Conservation (phyloP, 2,797 vertebrate genomes). For the Harpagifer antarcticus region DNA sequence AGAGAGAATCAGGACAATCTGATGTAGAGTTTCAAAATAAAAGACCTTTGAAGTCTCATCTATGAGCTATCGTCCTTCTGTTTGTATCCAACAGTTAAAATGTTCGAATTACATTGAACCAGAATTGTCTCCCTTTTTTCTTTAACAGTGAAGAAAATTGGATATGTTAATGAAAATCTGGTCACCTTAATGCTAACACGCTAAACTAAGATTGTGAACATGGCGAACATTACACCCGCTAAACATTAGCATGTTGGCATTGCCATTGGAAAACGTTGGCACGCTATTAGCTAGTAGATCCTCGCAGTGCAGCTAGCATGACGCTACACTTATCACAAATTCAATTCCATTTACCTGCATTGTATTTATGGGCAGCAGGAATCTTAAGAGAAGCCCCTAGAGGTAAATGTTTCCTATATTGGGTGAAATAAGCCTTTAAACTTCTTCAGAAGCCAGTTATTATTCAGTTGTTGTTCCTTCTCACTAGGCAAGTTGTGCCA, state of each 20-base stretch:
- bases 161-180: too few relatives aligned
- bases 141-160: too few relatives aligned
- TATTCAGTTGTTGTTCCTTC: slow-evolving; percentile 30
- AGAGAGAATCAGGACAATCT: too few relatives aligned
- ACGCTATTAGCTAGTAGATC: not conserved
- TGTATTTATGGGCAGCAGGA: not conserved
- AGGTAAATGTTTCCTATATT: not conserved
- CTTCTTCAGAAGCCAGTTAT: slow-evolving; percentile 23
- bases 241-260: not conserved
- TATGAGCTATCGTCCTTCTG: too few relatives aligned
- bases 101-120: too few relatives aligned
- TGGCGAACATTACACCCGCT: not conserved
- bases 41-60: too few relatives aligned
- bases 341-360: not conserved
- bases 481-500: slow-evolving; percentile 25
- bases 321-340: not conserved
- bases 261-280: not conserved
- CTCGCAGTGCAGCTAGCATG: not conserved
- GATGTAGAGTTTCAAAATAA: too few relatives aligned
- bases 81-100: too few relatives aligned
- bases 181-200: too few relatives aligned
- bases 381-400: not conserved
- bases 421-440: slow-evolving; percentile 27
- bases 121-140: too few relatives aligned
- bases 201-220: not conserved